Percentiles rank a stretch among this genome's conserved stretches.
These are phyloP conservation scores for Melipona bicolor DNA, from an alignment of 2,888 invertebrate species.

Conservation along the genomic window DNA sequence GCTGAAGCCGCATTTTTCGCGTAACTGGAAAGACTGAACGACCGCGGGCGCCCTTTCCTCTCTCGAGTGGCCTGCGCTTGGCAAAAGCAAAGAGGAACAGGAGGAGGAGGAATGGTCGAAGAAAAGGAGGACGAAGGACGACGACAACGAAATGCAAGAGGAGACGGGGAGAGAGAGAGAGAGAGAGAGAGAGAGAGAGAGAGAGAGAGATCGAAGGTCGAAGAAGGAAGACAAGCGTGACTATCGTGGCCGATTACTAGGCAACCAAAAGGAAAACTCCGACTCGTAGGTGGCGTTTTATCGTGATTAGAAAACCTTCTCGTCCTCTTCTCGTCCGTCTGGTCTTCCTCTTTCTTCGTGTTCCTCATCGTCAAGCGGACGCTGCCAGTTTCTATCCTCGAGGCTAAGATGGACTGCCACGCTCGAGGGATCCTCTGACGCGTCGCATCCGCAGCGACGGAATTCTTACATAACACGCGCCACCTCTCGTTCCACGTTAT, in stretches of 20 bases:
- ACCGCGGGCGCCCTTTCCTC: conserved; percentile 68
- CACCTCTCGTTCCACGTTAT: conserved; percentile 66
- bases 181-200: conserved; percentile 20
- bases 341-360: conserved; percentile 25
- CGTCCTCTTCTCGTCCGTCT: conserved; percentile 27
- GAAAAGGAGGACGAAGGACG: conserved; percentile 25
- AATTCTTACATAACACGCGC: conserved; percentile 73
- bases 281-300: conserved; percentile 59
- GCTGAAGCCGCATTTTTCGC: conserved; percentile 78
- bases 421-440: conserved; percentile 75
- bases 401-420: conserved; percentile 70
- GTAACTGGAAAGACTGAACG: conserved; percentile 75
- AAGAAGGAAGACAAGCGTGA: conserved; percentile 61
- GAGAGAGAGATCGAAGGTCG: conserved; percentile 56
- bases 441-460: conserved; percentile 74
- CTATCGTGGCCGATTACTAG: conserved; percentile 53
- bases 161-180: conserved; percentile 13
- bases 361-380: conserved; percentile 2
- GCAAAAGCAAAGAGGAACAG: conserved; percentile 8
- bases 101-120: not conserved
- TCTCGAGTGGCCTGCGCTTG: conserved; percentile 35
- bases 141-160: conserved; percentile 15
- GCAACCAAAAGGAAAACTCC: conserved; percentile 61
- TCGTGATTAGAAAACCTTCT: conserved; percentile 60
- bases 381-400: conserved; percentile 38